Base-by-base conservation (phyloP, 1,140 invertebrate genomes). In the Diprion similis region DNA sequence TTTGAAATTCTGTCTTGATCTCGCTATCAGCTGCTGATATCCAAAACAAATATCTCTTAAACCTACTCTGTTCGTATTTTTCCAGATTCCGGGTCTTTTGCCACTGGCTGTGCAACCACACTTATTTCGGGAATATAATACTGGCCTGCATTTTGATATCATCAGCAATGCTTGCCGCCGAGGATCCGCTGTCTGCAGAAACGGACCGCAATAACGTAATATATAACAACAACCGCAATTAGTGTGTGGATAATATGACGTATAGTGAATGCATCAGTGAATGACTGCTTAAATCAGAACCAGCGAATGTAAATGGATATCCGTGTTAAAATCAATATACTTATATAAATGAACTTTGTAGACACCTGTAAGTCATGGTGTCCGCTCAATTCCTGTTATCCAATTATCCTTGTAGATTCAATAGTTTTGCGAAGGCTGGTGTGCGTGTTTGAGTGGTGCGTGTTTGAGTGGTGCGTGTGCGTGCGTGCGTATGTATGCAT, bases 121-220 rank as follows among this genome's bases (percentile, higher is more conserved):
- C 93, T 71, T 94, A 97, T 80, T 99, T 99, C 86, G 93, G 96
- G 37, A 99, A 99, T 89, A 91, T 98, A 75, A 98, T 99, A 78
- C 89, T 99, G 64, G 94, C 94, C 9, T 99, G 98, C 88, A 99
- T 99, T 87, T 94, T 99, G 91, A 95, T 99, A 78, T 99, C 98
- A 6, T 99, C 97, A 70, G 97, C 96, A 73, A 97, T 99, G 93
- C 92, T 99, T 86, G 98, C 98, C 0, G 96, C 97, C 71, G 99
- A 99, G 88, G 98, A 99, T 89, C 99, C 99, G 0, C 89, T 99
- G 4, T 90, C 93, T 79, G 90, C 95, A 8, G 88, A 92, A 46
- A 95, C 95, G 0, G 84, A 90, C 46, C 88, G 92, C 81, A 96
- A 96, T 87, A 85, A 86, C 78, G 94, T 95, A 86, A 81, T 37